Conservation (phyloP, 2,888 invertebrate genomes). For the Anticlea derivata region DNA sequence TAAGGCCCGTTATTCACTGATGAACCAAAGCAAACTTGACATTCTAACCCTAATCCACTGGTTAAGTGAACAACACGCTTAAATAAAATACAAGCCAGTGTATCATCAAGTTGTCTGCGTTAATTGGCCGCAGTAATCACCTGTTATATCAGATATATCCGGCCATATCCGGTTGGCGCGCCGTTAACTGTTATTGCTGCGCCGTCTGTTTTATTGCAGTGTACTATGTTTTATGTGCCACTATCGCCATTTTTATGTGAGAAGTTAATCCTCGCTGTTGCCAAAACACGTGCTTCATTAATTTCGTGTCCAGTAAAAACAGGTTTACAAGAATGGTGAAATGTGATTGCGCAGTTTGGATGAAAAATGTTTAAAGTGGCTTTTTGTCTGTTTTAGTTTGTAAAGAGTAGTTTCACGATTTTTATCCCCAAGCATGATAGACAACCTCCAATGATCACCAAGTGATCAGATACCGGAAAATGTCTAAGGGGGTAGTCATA, state of each 20-base stretch:
- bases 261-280: constrained; percentile 29
- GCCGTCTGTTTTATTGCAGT: constrained; percentile 50
- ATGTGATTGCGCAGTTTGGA: constrained; percentile 10
- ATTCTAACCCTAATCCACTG: no score
- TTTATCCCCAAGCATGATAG: no score
- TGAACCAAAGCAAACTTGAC: no score
- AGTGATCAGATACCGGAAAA: no score
- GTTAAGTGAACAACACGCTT: background rate
- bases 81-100: constrained; percentile 18
- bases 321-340: constrained; percentile 5
- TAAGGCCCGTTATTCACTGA: no score
- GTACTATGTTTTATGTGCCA: constrained; percentile 45
- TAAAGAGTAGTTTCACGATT: no score
- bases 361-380: background rate
- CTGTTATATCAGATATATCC: constrained; percentile 53
- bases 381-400: no score
- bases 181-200: constrained; percentile 57
- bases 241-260: constrained; percentile 29
- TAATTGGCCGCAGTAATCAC: constrained; percentile 62
- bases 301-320: constrained; percentile 13
- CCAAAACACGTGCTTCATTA: constrained; percentile 31
- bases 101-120: constrained; percentile 42
- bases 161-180: constrained; percentile 40
- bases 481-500: no score
- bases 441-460: no score